Evolutionary conservation across 2,888 invertebrate species (phyloP), one percentile per base, ranked within the genome.

Genomic region (Oscheius sp.): DNA sequence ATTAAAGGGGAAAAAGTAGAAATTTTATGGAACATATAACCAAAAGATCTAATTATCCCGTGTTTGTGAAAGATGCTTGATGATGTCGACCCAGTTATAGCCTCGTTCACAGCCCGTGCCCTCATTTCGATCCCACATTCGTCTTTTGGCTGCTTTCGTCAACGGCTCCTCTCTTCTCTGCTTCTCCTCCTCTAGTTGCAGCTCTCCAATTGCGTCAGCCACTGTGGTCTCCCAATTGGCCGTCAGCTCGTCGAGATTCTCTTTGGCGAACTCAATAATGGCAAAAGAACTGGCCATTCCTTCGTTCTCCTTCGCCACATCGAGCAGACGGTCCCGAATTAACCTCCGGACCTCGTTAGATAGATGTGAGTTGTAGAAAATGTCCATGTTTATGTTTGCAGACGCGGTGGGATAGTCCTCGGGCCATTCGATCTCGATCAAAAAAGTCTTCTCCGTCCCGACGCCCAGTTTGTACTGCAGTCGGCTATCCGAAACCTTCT

Each of bases 211-310:
- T 58, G 70, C 58, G 5, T 70, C 70, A 47, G 70, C 59, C 13
- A 33, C 32, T 1, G 70, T 47, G 48, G 58, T 13, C 48, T 70
- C 59, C 70, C 70, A 70, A 11, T 70, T 32, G 1, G 58, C 42
- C n/a, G 70, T 70, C 47, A 70, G 47, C 9, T 47, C 47, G 11
- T 70, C 70, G 21, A 70, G 35, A 58, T 70, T 70, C 47, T 70
- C 70, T 42, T 70, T 70, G 2, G 59, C 70, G 29, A 48, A 70
- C 33, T 70, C 70, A 42, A 70, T 70, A 21, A 70, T 70, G 48
- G 70, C n/a, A 37, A 70, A 70, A n/a, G 70, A 70, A 13, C 55
- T 48, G 48, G 70, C 58, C 70, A 70, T 70, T 58, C 70, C 70
- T 58, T 70, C 70, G 35, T 58, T 58, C 42, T 70, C 70, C 50